phyloP scores from a whole-genome alignment of 2,797 vertebrate genomes.

The Helicolenus hilgendorfi region DNA sequence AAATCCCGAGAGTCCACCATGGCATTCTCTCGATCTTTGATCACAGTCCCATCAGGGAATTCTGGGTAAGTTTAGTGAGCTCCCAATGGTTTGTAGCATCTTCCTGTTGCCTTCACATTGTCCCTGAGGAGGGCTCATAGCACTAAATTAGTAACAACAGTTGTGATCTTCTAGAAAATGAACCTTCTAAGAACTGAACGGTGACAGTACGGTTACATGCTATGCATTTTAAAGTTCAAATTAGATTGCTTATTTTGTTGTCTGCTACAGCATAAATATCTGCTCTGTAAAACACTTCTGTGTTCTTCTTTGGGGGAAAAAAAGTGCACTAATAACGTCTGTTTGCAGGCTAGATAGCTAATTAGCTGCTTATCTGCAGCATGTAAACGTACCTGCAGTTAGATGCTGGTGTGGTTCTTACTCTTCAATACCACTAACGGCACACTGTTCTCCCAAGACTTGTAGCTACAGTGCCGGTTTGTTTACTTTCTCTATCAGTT shows the following conservation, averaged over 20 bases:
- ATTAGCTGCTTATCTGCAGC: neutral
- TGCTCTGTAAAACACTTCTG: neutral
- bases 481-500: too few relatives aligned
- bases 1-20: constrained; percentile 91
- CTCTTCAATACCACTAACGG: too few relatives aligned
- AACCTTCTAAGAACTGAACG: neutral
- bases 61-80: constrained; percentile 88
- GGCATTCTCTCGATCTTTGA: constrained; percentile 94
- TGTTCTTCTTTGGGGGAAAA: neutral
- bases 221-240: neutral
- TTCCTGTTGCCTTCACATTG: neutral
- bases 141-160: neutral
- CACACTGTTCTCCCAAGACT: too few relatives aligned
- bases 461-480: too few relatives aligned
- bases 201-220: neutral
- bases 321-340: neutral
- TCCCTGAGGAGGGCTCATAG: neutral
- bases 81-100: neutral
- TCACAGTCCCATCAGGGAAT: constrained; percentile 93
- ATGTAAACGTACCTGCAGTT: too few relatives aligned
- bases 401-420: too few relatives aligned
- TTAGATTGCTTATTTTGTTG: neutral
- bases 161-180: neutral
- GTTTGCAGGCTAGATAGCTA: neutral
- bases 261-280: neutral